Evolutionary conservation across 1,140 invertebrate genomes (phyloP), one percentile per base, ranked within the genome.

Genomic region (Helicoverpa armigera): DNA sequence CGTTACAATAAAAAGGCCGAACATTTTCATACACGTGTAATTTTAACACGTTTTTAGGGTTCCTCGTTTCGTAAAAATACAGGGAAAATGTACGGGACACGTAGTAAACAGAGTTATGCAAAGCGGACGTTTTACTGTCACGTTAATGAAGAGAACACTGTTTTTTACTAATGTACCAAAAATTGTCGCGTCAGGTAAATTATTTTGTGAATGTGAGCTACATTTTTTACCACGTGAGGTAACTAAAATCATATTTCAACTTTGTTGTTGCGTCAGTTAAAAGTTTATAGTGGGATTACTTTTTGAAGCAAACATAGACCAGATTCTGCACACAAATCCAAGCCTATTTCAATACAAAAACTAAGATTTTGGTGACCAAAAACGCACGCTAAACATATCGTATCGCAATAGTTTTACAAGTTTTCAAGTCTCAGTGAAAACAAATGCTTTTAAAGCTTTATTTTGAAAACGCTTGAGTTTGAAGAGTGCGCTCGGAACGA

Each of bases 1-100:
- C 69, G 69, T 72, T 13, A 72, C 14, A 72, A 72, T 72, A 72
- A 72, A 70, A 72, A 54, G 23, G 50, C 13, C 48, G 23, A 53
- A 72, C 35, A 43, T 43, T 43, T 43, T 43, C 31, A 13, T n/a
- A 72, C 50, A 54, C 48, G 69, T 72, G 50, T 31, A 53, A 53
- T 54, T 54, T 53, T 53, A 23, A 72, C 12, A 50, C 18, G 9
- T 51, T 70, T 53, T 72, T 72, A 29, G 50, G 14, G 67, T 54
- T 29, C 69, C 23, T 18, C 12, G 67, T 54, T 29, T 51, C 23
- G 23, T 12, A 4, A 23, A 43, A 69, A 69, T 69, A 69, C 43
- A 69, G 65, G 65, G 18, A 50, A 72, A 69, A 72, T 72, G 11
- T 63, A 31, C 29, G 23, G 23, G 69, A 53, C 48, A 72, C 1